Base-by-base conservation (phyloP, 1,140 invertebrate genomes). In the Lasioglossum baleicum region DNA sequence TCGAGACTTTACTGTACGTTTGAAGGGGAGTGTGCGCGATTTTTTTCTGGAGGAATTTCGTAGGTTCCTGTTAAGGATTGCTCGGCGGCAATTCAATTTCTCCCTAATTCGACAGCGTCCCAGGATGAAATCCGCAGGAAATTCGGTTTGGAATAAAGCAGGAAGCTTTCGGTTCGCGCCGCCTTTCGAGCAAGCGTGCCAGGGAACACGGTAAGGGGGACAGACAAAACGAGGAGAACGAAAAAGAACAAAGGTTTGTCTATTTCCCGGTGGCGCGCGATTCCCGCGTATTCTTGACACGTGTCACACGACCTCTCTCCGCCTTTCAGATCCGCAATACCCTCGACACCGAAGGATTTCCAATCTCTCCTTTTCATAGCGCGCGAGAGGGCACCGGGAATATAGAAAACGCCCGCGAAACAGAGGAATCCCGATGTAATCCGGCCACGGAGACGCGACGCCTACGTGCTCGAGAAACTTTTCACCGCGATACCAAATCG, bases 201-300 rank as follows among this genome's bases (percentile, higher is more conserved):
- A 1, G 8, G 17, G 35, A 11, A 44, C 35, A 51, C 20, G 71
- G 13, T 53, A 3, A 2, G 40, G 40, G 20, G 31, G 64, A n/a
- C 13, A 2, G 15, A 42, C 26, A 20, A 31, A 26, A 44, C 56
- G 11, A 51, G 63, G 51, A 53, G 70, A 61, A 75, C 11, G 61
- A 42, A 26, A 80, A 17, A 40, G 64, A 40, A 13, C 11, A 35
- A 75, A 31, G 40, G 56, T 40, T 80, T 48, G 75, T 48, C 61
- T 40, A 44, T 78, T 81, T 65, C 35, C 67, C 67, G 72, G 22
- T 70, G 20, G 31, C 44, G 61, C 60, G 8, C 22, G 13, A 61
- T 73, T 73, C 69, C 70, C 69, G 76, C 70, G 76, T 79, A 79
- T 79, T 79, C 76, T 73, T 79, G 76, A 79, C 76, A 79, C 76